These are phyloP conservation scores for Clostera curtula DNA, from an alignment of 2,888 invertebrate species.

Conservation along the genomic window DNA sequence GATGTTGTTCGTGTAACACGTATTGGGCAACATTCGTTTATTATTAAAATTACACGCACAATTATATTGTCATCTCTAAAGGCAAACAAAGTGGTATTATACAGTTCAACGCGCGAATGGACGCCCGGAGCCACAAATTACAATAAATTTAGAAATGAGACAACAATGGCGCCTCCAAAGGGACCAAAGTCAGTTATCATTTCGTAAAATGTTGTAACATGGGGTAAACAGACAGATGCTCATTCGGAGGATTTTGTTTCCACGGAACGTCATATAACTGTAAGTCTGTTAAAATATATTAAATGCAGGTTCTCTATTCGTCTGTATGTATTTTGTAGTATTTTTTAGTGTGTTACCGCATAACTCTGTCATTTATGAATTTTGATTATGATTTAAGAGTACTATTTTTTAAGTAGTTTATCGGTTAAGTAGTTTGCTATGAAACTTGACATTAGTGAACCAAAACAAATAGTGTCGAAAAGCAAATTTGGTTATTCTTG, in stretches of 20 bases:
- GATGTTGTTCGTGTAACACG: too few relatives aligned
- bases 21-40: too few relatives aligned
- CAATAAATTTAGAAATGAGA: constrained; percentile 23
- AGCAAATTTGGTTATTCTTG: too few relatives aligned
- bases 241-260: constrained; percentile 19
- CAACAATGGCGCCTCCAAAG: constrained; percentile 28
- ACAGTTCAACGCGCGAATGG: constrained; percentile 10
- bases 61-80: constrained; percentile 11
- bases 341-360: too few relatives aligned
- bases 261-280: constrained; percentile 14
- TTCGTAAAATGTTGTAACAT: constrained; percentile 32
- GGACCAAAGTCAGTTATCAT: constrained; percentile 32
- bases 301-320: too few relatives aligned
- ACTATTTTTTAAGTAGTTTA: too few relatives aligned
- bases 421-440: too few relatives aligned
- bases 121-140: constrained; percentile 23
- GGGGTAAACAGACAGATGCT: constrained; percentile 29
- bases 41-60: background rate
- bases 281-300: constrained; percentile 16
- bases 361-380: too few relatives aligned
- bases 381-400: too few relatives aligned
- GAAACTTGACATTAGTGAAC: too few relatives aligned
- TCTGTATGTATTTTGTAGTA: too few relatives aligned
- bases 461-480: too few relatives aligned
- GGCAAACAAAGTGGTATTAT: constrained; percentile 14